Base-by-base conservation (phyloP, 2,113 vertebrate genomes). In the Actenoides hombroni region DNA sequence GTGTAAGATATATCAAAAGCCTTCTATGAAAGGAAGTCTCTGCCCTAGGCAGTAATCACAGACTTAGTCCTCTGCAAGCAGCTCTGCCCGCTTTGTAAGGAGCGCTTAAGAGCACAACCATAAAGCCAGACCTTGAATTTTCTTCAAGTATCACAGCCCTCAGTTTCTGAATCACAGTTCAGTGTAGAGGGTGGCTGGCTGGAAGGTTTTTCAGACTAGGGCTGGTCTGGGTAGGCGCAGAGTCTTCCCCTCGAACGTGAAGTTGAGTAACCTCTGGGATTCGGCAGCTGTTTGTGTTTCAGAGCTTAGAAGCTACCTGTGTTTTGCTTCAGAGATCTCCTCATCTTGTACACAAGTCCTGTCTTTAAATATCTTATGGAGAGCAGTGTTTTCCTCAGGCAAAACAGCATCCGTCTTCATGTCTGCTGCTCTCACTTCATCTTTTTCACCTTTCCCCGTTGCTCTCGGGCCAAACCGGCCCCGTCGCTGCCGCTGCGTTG, bases 251-350 rank as follows among this genome's bases (percentile, higher is more conserved):
- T 79, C 81, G 68, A 92, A 92, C 48, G 48, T 33, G 29, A 94
- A 95, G 93, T 82, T 95, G 94, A 96, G 89, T 95, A 96, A 95
- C 91, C 94, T 97, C 93, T 93, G 91, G 81, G 35, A 97, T 89
- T 78, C 93, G 87, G 93, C 95, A 97, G 95, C 95, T 97, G 96
- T 97, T 97, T 97, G 94, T 84, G 59, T 94, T 97, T 94, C n/a
- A 19, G 89, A 94, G 91, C 93, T 91, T 48, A 95, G 70, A 94
- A 95, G 91, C 95, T 95, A 97, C 95, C 95, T 97, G 96, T 97
- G 89, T 97, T 97, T 96, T 97, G 91, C 95, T 96, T 95, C 42
- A 82, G 93, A 96, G 93, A 97, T 92, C 95, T 93, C 91, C 95
- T 97, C 94, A 95, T 96, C 94, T 96, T 85, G 93, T 97, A 96